These are phyloP conservation scores for Melozone crissalis DNA, from an alignment of 2,113 vertebrate species.

Conservation along the genomic window DNA sequence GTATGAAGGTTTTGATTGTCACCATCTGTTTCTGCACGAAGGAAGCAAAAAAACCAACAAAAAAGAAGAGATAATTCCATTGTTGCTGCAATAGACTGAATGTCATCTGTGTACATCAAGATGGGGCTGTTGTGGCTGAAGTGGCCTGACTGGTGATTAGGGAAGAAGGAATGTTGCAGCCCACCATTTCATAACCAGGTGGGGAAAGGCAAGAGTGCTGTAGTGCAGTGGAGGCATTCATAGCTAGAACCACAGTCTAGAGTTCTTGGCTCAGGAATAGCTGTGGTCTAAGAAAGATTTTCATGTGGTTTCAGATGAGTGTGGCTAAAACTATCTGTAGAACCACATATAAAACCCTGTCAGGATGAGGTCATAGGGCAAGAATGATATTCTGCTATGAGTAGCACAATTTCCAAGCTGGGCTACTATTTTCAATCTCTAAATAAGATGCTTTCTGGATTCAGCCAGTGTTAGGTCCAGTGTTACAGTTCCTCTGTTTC, in stretches of 20 bases:
- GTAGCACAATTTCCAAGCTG: background rate
- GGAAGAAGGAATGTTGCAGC: background rate
- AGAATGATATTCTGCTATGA: background rate
- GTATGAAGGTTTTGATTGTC: background rate
- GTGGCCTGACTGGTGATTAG: background rate
- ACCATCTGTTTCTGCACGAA: background rate
- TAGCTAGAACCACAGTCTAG: background rate
- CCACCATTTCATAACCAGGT: background rate
- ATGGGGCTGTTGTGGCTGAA: background rate
- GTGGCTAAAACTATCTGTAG: background rate
- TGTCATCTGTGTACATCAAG: background rate
- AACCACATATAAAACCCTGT: background rate
- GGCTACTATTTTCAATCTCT: background rate
- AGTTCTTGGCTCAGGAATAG: background rate
- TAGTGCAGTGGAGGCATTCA: background rate
- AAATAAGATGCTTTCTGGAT: background rate
- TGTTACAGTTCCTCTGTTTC: background rate
- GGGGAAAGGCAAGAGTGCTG: background rate
- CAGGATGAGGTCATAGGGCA: background rate
- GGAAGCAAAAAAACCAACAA: background rate
- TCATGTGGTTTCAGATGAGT: background rate
- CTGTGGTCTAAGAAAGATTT: background rate
- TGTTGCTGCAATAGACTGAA: background rate
- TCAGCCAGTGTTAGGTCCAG: rapidly evolving
- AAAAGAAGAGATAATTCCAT: background rate